Evolutionary conservation across 2,888 invertebrate genomes (phyloP).

Genomic region (Perizoma affinitatum): DNA sequence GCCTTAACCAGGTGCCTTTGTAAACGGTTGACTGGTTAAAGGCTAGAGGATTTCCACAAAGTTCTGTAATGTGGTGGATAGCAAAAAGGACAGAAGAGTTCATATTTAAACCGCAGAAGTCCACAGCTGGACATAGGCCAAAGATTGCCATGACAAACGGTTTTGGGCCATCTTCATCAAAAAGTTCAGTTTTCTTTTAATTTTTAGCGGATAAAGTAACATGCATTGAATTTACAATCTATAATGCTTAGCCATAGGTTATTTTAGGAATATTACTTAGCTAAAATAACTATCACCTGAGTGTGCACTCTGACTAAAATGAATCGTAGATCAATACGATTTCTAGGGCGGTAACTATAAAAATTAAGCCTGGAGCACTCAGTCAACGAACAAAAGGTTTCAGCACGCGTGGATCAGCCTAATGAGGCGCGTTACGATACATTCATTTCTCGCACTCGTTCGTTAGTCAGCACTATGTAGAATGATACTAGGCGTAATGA

Average conservation of each 20-base stretch:
- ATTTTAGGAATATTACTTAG: too few relatives aligned
- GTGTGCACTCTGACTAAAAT: background rate
- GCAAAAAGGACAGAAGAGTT: too few relatives aligned
- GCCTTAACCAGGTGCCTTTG: constrained; percentile 17
- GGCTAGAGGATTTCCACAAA: too few relatives aligned
- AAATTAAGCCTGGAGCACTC: constrained; percentile 9
- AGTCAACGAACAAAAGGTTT: constrained; percentile 22
- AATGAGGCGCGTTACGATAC: constrained; percentile 66
- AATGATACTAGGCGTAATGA: constrained; percentile 49
- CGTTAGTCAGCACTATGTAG: constrained; percentile 66
- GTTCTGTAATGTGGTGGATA: too few relatives aligned
- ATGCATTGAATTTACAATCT: too few relatives aligned
- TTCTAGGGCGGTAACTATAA: constrained; percentile 8
- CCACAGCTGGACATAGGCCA: too few relatives aligned
- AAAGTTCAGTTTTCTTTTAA: too few relatives aligned
- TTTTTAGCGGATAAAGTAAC: too few relatives aligned
- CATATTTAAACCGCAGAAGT: too few relatives aligned
- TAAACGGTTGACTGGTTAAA: constrained; percentile 5
- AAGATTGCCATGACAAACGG: constrained; percentile 1
- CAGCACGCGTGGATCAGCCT: constrained; percentile 57
- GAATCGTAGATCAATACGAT: background rate
- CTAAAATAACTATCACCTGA: too few relatives aligned
- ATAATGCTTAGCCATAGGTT: too few relatives aligned
- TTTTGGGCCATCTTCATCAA: too few relatives aligned
- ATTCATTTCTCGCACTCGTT: constrained; percentile 59